Evolutionary conservation across 37 sponge, comb jelly and placozoan genomes (phyloP), one percentile per base, ranked within the genome.

Genomic region (Halichondria panicea): DNA sequence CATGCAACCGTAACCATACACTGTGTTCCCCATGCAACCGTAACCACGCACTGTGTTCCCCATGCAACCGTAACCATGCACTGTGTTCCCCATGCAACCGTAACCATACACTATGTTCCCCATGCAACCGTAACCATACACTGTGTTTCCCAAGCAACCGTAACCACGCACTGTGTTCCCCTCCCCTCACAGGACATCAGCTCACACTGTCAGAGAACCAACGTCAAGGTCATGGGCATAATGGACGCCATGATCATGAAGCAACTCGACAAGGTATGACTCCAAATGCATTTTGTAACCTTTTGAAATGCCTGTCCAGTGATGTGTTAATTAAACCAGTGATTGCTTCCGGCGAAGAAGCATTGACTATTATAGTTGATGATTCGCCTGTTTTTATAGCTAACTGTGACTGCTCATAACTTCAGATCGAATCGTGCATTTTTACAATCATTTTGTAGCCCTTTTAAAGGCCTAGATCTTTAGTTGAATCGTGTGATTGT

Each of bases 161-260:
- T n/a, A n/a, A n/a, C n/a, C n/a, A n/a, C n/a, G n/a, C n/a, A n/a
- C 35, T 22, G n/a, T 61, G 58, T 15, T 33, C 34, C 61, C 55
- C 31, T 60, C 18, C 19, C 27, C 35, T 55, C 28, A 13, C 66
- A 91, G 87, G 94, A 93, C 57, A 75, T 83, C 55, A 81, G 88
- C 52, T 69, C 80, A 22, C 99, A 98, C 57, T 86, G 88, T 32
- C 63, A 63, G 56, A 84, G 93, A 72, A 90, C 95, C 30, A 75
- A 76, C 34, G 71, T 68, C 43, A 98, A 98, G 68, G 48, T 98
- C 11, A 74, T 93, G 32, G 45, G 50, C 62, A 95, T 98, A 37
- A 98, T 98, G 89, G 94, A 91, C 33, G 96, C 93, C 24, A 68
- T 84, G 25, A 93, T 96, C 3, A n/a, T n/a, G 13, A 86, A 62